A percentile compares a stretch with the other conserved stretches of the same genome.
These are phyloP conservation scores for Staurois parvus DNA, from an alignment of 2,797 vertebrate species.

Conservation along the genomic window DNA sequence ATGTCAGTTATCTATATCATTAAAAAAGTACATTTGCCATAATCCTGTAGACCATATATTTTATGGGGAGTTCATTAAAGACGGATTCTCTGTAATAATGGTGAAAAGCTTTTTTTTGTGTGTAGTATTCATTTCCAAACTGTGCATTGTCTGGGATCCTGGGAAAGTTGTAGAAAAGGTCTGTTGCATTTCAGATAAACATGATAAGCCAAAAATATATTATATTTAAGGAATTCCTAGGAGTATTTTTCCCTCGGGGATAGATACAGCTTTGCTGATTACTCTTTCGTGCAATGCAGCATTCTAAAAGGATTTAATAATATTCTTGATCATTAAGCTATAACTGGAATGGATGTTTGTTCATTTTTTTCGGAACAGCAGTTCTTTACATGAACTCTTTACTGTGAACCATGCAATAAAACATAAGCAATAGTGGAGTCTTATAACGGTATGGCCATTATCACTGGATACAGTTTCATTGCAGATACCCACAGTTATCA, in stretches of 20 bases:
- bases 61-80: conserved; percentile 44
- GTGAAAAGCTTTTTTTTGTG: conserved; percentile 12
- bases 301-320: conserved; percentile 65
- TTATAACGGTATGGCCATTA: conserved; percentile 51
- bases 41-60: conserved; percentile 33
- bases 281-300: conserved; percentile 59
- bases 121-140: neutral
- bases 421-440: conserved; percentile 21
- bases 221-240: conserved; percentile 47
- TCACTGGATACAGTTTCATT: conserved; percentile 64
- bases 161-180: conserved; percentile 40
- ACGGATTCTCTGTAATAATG: conserved; percentile 33
- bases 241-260: conserved; percentile 59
- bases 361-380: neutral
- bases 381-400: conserved; percentile 28
- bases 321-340: conserved; percentile 56
- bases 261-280: conserved; percentile 62
- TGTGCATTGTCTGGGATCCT: conserved; percentile 25
- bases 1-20: conserved; percentile 32
- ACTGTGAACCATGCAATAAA: conserved; percentile 47
- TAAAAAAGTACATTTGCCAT: conserved; percentile 39
- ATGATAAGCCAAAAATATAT: conserved; percentile 60
- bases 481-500: conserved; percentile 60
- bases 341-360: neutral
- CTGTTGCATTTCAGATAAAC: conserved; percentile 51